These are phyloP conservation scores for Chironomus striatipennis DNA, from an alignment of 1,140 invertebrate genomes.

Conservation along the genomic window DNA sequence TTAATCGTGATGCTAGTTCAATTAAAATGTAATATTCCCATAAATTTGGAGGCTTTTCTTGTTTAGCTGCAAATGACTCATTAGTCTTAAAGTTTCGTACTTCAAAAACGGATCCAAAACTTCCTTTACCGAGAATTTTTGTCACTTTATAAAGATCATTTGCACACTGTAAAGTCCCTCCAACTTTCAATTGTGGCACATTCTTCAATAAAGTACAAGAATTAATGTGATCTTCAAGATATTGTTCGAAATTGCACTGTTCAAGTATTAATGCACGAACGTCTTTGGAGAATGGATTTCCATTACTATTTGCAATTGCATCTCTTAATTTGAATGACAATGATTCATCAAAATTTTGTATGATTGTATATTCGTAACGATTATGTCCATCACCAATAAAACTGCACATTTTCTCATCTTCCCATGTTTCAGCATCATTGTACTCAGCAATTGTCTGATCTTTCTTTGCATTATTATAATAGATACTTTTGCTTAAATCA, in stretches of 20 bases:
- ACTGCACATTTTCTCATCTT: slow-evolving; percentile 13
- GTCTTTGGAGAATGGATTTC: slow-evolving; percentile 49
- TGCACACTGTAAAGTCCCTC: slow-evolving; percentile 41
- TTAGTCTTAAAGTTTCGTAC: slow-evolving; percentile 43
- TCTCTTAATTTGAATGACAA: background rate
- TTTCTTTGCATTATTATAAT: slow-evolving; percentile 34
- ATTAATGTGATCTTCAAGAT: slow-evolving; percentile 41
- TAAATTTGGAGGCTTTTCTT: slow-evolving; percentile 65
- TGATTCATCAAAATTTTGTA: background rate
- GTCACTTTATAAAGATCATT: slow-evolving; percentile 54
- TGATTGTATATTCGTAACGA: slow-evolving; percentile 24
- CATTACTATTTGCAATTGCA: slow-evolving; percentile 29
- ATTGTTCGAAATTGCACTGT: slow-evolving; percentile 45
- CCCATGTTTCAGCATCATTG: slow-evolving; percentile 30
- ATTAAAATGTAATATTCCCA: slow-evolving; percentile 76
- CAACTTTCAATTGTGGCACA: slow-evolving; percentile 36
- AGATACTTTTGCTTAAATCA: slow-evolving; percentile 33
- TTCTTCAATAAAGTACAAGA: slow-evolving; percentile 32
- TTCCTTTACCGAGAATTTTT: slow-evolving; percentile 64
- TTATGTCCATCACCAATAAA: background rate
- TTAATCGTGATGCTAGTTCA: slow-evolving; percentile 60
- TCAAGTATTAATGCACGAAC: slow-evolving; percentile 30
- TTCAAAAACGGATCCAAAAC: slow-evolving; percentile 59
- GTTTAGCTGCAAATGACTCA: slow-evolving; percentile 59
- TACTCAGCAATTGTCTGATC: slow-evolving; percentile 30